Evolutionary conservation across 2,113 vertebrate species (phyloP).

Genomic region (Odocoileus hemionus): DNA sequence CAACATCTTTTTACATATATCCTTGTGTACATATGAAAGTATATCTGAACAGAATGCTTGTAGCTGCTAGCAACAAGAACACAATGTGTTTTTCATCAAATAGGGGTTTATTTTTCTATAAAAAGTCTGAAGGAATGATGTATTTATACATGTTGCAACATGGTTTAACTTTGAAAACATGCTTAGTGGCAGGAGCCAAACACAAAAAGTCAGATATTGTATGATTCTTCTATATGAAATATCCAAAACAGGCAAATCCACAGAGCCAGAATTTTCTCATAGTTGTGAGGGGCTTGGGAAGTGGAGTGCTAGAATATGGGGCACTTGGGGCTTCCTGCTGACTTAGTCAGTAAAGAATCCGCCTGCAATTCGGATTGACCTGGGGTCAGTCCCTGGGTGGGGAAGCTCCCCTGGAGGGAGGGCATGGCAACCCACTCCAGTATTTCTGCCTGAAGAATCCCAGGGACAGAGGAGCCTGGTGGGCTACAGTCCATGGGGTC

Average conservation of each 20-base stretch:
- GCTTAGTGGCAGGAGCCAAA: not conserved
- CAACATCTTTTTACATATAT: not conserved
- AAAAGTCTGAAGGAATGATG: not conserved
- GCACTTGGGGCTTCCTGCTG: not conserved
- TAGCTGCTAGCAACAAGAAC: not conserved
- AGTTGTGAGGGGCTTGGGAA: not conserved
- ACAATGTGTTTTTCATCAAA: not conserved
- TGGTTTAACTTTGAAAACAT: not conserved
- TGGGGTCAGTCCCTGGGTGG: not conserved
- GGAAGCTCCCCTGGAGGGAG: not conserved
- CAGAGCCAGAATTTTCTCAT: not conserved
- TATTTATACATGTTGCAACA: not conserved
- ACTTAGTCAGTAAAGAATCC: not conserved
- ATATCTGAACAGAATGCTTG: not conserved
- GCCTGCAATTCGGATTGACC: not conserved
- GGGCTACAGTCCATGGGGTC: accelerated
- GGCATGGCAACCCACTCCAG: not conserved
- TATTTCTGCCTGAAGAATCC: not conserved
- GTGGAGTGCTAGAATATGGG: not conserved
- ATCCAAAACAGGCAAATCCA: not conserved
- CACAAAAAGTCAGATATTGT: not conserved
- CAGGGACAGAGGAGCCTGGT: not conserved
- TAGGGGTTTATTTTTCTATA: not conserved
- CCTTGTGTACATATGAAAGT: not conserved
- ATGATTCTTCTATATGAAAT: not conserved